These are phyloP conservation scores for Toxotes jaculatrix DNA, from an alignment of 2,113 vertebrate species.

Conservation along the genomic window DNA sequence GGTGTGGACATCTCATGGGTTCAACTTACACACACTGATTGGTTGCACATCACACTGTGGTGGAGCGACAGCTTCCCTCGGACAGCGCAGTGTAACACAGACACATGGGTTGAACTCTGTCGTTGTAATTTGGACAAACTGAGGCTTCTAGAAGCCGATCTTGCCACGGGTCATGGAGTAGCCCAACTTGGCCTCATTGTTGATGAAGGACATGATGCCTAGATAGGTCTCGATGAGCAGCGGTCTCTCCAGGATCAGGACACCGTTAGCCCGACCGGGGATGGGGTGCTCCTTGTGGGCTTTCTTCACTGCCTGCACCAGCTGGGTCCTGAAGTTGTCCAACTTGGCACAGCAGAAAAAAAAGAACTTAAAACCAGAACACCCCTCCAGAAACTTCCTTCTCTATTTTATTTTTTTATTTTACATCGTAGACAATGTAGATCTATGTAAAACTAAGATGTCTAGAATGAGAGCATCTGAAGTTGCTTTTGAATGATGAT, in stretches of 20 bases:
- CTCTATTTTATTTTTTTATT: too few species aligned
- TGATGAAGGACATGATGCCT: conserved; percentile 97
- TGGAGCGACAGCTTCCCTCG: conserved; percentile 37
- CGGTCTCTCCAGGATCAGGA: conserved; percentile 93
- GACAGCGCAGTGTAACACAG: conserved; percentile 50
- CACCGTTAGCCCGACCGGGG: conserved; percentile 84
- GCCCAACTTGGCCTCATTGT: conserved; percentile 97
- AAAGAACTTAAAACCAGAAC: neutral
- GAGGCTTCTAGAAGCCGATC: conserved; percentile 90
- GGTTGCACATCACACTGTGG: conserved; percentile 13
- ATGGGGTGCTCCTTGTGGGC: conserved; percentile 90
- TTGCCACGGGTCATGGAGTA: conserved; percentile 97
- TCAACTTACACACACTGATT: conserved; percentile 41
- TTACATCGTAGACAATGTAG: too few species aligned
- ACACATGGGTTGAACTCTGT: conserved; percentile 35
- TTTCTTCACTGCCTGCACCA: conserved; percentile 95
- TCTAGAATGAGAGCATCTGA: neutral
- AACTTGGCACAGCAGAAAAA: conserved; percentile 78
- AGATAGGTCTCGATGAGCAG: conserved; percentile 97
- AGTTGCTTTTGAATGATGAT: neutral
- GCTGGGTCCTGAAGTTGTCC: conserved; percentile 91
- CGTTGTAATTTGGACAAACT: conserved; percentile 1
- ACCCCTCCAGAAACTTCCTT: neutral
- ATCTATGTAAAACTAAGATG: neutral
- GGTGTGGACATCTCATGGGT: conserved; percentile 19